These are phyloP conservation scores for Apostichopus californicus DNA, from an alignment of 35 echinoderm and acorn worm species.

Conservation along the genomic window DNA sequence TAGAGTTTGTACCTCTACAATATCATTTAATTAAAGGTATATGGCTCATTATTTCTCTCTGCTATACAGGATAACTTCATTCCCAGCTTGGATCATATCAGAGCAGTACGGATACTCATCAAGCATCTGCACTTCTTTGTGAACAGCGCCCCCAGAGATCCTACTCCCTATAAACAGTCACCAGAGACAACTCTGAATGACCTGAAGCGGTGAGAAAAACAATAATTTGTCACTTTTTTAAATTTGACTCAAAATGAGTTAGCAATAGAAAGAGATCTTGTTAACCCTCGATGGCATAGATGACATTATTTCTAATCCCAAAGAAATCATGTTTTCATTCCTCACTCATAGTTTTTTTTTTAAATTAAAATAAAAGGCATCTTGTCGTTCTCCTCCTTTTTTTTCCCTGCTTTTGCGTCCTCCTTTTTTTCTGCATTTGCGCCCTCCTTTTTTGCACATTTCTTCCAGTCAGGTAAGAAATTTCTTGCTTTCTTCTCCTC, in stretches of 20 bases:
- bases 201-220: conserved; percentile 71
- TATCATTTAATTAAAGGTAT: too few relatives aligned
- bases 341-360: too few relatives aligned
- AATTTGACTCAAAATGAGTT: background rate
- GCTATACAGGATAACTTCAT: conserved; percentile 80
- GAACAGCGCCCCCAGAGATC: conserved; percentile 63
- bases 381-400: too few relatives aligned
- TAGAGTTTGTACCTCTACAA: too few relatives aligned
- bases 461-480: too few relatives aligned
- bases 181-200: conserved; percentile 72
- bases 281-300: background rate
- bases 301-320: too few relatives aligned
- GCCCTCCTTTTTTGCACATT: too few relatives aligned
- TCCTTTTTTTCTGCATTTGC: too few relatives aligned
- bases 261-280: background rate
- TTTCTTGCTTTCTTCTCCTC: too few relatives aligned
- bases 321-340: background rate
- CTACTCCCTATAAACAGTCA: conserved; percentile 82
- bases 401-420: too few relatives aligned
- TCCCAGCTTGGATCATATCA: conserved; percentile 89
- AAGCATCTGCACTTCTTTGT: conserved; percentile 94
- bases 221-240: background rate
- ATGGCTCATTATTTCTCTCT: background rate
- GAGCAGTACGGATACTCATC: conserved; percentile 88
- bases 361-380: too few relatives aligned